A percentile compares a stretch with the other conserved stretches of the same genome.
phyloP scores from a whole-genome alignment of 1,140 invertebrate species.

The Trichonephila clavata region DNA sequence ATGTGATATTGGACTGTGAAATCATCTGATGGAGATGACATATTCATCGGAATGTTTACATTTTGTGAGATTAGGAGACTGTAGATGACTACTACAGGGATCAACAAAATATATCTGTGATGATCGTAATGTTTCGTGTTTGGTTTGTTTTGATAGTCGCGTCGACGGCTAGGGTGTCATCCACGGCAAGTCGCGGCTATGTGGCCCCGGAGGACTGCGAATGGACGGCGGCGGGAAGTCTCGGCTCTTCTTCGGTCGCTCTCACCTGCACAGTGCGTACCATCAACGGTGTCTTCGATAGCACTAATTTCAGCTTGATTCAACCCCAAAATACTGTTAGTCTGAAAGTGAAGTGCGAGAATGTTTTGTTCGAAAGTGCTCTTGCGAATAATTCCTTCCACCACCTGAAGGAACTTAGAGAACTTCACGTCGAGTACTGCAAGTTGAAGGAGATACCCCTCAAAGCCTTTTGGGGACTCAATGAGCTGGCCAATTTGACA shows the following conservation, averaged over 20 bases:
- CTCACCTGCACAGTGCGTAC: slow-evolving; percentile 77
- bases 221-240: slow-evolving; percentile 83
- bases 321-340: slow-evolving; percentile 90
- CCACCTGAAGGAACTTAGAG: slow-evolving; percentile 77
- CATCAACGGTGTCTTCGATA: slow-evolving; percentile 78
- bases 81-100: not conserved
- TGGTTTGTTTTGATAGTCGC: slow-evolving; percentile 25
- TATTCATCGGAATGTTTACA: not conserved
- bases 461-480: slow-evolving; percentile 78
- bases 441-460: slow-evolving; percentile 77
- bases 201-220: slow-evolving; percentile 92
- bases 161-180: not conserved
- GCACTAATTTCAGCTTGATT: slow-evolving; percentile 89
- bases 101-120: not conserved
- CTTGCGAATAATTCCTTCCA: slow-evolving; percentile 81
- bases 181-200: slow-evolving; percentile 82
- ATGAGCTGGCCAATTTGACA: slow-evolving; percentile 78
- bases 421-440: slow-evolving; percentile 77
- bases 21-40: not conserved
- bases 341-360: slow-evolving; percentile 90
- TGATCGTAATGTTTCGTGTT: slow-evolving; percentile 1
- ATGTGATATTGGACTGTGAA: slow-evolving; percentile 1
- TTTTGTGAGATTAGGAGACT: not conserved
- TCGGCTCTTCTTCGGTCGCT: slow-evolving; percentile 84
- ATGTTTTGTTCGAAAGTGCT: slow-evolving; percentile 87